Evolutionary conservation across 2,113 vertebrate species (phyloP).

Genomic region (Lutjanus erythropterus): DNA sequence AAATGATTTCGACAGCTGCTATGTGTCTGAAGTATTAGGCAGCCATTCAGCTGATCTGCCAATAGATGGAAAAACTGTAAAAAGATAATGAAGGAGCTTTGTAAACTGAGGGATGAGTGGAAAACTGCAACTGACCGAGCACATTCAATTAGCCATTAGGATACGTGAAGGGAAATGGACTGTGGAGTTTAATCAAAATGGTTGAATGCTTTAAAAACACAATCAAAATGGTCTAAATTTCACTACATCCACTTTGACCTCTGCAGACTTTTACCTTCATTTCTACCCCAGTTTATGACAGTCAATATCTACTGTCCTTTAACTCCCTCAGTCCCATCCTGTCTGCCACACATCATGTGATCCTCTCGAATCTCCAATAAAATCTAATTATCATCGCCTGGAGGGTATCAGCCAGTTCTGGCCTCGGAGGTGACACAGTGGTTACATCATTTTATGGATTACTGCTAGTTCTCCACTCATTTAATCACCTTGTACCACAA

Average conservation of each 20-base stretch:
- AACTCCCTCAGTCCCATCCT: constrained; percentile 20
- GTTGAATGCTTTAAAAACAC: neutral
- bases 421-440: constrained; percentile 56
- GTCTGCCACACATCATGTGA: constrained; percentile 21
- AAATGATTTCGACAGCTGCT: constrained; percentile 24
- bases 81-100: neutral
- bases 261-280: constrained; percentile 9
- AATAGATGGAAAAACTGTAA: neutral
- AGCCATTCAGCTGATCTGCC: constrained; percentile 7
- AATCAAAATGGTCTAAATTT: neutral
- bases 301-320: constrained; percentile 35
- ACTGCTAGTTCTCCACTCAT: constrained; percentile 41
- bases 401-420: constrained; percentile 30
- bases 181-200: neutral
- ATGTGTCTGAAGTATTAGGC: neutral
- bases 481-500: constrained; percentile 64
- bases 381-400: constrained; percentile 64
- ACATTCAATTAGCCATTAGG: neutral
- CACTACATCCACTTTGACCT: neutral
- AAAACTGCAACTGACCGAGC: neutral
- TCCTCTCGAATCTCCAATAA: constrained; percentile 46
- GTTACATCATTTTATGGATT: constrained; percentile 74
- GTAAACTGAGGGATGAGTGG: neutral
- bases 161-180: constrained; percentile 1
- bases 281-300: constrained; percentile 35